These are phyloP conservation scores for Eubucco bourcierii DNA, from an alignment of 2,113 vertebrate species.

Conservation along the genomic window DNA sequence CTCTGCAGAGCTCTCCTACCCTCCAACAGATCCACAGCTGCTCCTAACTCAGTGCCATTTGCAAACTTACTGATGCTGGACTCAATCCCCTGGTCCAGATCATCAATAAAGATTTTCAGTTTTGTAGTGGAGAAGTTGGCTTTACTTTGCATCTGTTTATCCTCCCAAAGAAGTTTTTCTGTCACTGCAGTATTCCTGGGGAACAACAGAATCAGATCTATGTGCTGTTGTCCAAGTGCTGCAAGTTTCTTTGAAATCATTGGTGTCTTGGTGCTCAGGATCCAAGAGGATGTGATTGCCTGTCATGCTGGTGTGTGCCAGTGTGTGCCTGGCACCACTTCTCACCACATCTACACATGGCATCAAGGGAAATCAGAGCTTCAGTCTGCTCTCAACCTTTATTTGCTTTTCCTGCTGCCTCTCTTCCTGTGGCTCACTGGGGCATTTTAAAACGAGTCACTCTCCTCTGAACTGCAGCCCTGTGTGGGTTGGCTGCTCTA, in stretches of 20 bases:
- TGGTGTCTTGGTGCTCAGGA: background rate
- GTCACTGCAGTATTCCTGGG: background rate
- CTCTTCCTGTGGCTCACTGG: background rate
- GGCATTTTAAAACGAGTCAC: background rate
- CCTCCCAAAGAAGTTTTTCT: background rate
- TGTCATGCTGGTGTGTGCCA: background rate
- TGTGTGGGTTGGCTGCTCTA: background rate
- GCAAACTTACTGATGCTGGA: no score
- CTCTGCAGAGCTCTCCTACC: no score
- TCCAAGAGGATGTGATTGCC: background rate
- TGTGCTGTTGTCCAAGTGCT: background rate
- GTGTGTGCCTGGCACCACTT: background rate
- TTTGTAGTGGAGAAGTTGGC: fast-evolving
- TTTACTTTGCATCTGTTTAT: background rate
- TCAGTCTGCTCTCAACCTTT: background rate
- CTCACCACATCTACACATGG: background rate
- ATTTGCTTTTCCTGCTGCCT: background rate
- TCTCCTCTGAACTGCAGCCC: background rate
- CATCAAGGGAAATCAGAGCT: background rate
- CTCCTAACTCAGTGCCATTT: no score
- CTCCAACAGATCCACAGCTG: no score
- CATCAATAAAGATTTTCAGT: background rate
- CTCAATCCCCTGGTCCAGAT: no score
- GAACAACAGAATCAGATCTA: background rate
- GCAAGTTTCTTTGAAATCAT: background rate